Percentiles rank a stretch among this genome's conserved stretches.
These are phyloP conservation scores for Orestias chungarensis DNA, from an alignment of 2,797 vertebrate species.

Conservation along the genomic window DNA sequence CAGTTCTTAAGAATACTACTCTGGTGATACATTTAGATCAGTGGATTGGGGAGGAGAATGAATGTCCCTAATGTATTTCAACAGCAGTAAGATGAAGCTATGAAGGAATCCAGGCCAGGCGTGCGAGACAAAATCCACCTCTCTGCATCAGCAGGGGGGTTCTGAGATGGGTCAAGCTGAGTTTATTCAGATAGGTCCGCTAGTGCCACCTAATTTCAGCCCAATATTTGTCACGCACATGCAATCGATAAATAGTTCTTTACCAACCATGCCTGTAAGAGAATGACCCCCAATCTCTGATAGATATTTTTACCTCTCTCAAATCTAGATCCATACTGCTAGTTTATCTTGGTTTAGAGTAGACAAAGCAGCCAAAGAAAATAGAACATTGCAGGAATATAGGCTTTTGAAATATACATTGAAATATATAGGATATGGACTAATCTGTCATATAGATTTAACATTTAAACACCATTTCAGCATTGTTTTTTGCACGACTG, in stretches of 20 bases:
- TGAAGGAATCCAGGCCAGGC: conserved; percentile 71
- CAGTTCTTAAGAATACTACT: conserved; percentile 74
- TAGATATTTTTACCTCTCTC: conserved; percentile 64
- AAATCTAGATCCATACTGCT: conserved; percentile 70
- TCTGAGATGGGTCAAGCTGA: conserved; percentile 34
- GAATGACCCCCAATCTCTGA: conserved; percentile 69
- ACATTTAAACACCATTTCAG: neutral
- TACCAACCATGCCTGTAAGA: conserved; percentile 46
- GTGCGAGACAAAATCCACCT: conserved; percentile 25
- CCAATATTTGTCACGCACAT: conserved; percentile 49
- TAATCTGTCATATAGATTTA: conserved; percentile 36
- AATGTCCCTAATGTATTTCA: conserved; percentile 71
- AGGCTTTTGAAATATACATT: conserved; percentile 30
- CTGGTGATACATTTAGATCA: conserved; percentile 76
- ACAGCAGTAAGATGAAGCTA: conserved; percentile 48
- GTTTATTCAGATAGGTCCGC: too few species aligned
- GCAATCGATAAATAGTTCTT: conserved; percentile 64
- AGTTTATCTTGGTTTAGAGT: conserved; percentile 69
- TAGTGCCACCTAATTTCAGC: conserved; percentile 57
- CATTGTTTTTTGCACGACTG: conserved; percentile 5
- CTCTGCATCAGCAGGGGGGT: conserved; percentile 27
- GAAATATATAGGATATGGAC: conserved; percentile 36
- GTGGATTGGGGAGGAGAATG: conserved; percentile 65
- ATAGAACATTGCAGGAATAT: conserved; percentile 33
- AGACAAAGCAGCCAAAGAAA: conserved; percentile 53